Base-by-base conservation (phyloP, 2,113 vertebrate genomes). In the Campylomormyrus tamandua region DNA sequence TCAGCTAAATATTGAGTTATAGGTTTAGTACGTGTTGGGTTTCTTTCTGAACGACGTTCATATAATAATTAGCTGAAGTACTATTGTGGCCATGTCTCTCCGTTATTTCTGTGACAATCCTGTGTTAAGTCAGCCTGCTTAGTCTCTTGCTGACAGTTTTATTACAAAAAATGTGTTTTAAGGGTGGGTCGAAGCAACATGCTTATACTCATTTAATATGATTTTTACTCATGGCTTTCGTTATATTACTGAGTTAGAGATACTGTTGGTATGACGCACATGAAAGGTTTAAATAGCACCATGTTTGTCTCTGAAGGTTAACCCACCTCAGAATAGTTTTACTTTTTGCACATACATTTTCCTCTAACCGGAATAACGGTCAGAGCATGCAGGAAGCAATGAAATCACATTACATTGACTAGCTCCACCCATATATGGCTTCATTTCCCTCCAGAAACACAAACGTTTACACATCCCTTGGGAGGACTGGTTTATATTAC, bases 171-270 rank as follows among this genome's bases (percentile, higher is more conserved):
- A 13, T 17, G 70, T 77, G 70, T 80, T 39, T 80, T 35, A 45
- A 42, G 83, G 45, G 19, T n/a, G 83, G 10, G 10, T 48, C 10
- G 45, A 46, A 31, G 11, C 19, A 46, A 49, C 7, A 85, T 9
- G 45, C 45, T 50, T 24, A 17, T 53, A 48, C 46, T n/a, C 46
- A 48, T 45, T 85, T 45, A 85, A 24, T 50, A 95, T 94, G 94
- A 95, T 90, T 10, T 84, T 10, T 90, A 74, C 93, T 93, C 92
- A 93, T 95, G 95, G 94, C 90, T 91, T 89, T 93, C 90, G 91
- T 95, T 95, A 93, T 89, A 92, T 87, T 94, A 95, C 92, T 93
- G 90, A 94, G 93, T 95, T 95, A 95, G 89, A 88, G 91, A 89
- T 90, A 86, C 90, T 92, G 27, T 46, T 89, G 92, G 92, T 90